A percentile compares a stretch with the other conserved stretches of the same genome.
Evolutionary conservation across 2,113 vertebrate genomes (phyloP).

Genomic region (Spea bombifrons): DNA sequence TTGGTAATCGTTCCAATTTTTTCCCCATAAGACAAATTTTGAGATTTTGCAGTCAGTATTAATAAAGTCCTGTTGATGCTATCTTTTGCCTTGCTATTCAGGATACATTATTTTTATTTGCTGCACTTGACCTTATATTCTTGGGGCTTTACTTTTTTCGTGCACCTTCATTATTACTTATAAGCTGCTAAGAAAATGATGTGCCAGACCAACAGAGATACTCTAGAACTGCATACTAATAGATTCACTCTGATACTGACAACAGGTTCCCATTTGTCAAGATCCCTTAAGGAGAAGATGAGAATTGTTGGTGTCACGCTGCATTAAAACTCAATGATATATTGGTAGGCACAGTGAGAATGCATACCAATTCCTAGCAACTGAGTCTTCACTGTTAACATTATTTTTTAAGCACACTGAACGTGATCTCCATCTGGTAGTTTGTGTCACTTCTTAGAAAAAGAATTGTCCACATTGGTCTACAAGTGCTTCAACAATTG

Average conservation of each 20-base stretch:
- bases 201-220: background rate
- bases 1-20: too few relatives aligned
- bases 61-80: too few relatives aligned
- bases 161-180: constrained; percentile 1
- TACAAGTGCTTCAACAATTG: too few relatives aligned
- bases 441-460: too few relatives aligned
- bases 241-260: background rate
- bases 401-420: too few relatives aligned
- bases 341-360: background rate
- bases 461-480: too few relatives aligned
- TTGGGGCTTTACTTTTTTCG: background rate
- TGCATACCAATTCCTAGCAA: background rate
- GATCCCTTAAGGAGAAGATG: constrained; percentile 10
- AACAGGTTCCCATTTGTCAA: background rate
- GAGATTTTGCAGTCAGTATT: too few relatives aligned
- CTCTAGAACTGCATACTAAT: background rate
- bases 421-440: too few relatives aligned
- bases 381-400: too few relatives aligned
- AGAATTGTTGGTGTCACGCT: constrained; percentile 9
- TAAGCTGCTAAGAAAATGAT: background rate
- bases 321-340: constrained; percentile 28
- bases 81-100: too few relatives aligned
- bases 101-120: background rate
- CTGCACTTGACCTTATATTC: constrained; percentile 9
- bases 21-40: too few relatives aligned